phyloP scores from a whole-genome alignment of 1,140 invertebrate species.

The Lepidotrigona ventralis region DNA sequence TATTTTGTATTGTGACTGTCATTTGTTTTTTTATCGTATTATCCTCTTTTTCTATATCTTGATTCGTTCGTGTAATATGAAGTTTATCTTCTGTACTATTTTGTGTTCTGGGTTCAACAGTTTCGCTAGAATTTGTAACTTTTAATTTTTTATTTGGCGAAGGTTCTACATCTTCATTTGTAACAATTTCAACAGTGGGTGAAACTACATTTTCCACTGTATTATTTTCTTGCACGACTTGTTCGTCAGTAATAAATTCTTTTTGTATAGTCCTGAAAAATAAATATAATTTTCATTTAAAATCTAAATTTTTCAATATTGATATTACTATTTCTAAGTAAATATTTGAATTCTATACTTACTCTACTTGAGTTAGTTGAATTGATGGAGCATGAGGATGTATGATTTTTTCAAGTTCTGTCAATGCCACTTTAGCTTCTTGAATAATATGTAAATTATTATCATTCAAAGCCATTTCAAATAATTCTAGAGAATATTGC shows the following conservation, averaged over 20 bases:
- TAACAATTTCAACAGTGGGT: background rate
- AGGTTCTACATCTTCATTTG: slow-evolving; percentile 1
- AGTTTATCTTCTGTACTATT: background rate
- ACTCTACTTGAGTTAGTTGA: slow-evolving; percentile 51
- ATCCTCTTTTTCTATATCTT: background rate
- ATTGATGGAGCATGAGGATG: slow-evolving; percentile 70
- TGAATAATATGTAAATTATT: slow-evolving; percentile 55
- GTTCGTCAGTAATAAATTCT: slow-evolving; percentile 25
- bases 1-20: background rate
- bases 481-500: slow-evolving; percentile 68
- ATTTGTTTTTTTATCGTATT: background rate
- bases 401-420: slow-evolving; percentile 70
- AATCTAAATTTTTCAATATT: slow-evolving; percentile 4
- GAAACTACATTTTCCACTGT: slow-evolving; percentile 1
- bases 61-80: background rate
- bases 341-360: slow-evolving; percentile 31
- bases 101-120: background rate
- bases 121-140: slow-evolving; percentile 6
- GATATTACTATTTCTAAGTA: background rate
- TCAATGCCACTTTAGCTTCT: slow-evolving; percentile 63
- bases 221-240: background rate
- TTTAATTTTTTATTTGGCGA: slow-evolving; percentile 38
- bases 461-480: slow-evolving; percentile 69
- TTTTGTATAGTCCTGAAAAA: slow-evolving; percentile 46
- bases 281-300: slow-evolving; percentile 11